These are phyloP conservation scores for Porphyrio hochstetteri DNA, from an alignment of 2,113 vertebrate genomes.

Conservation along the genomic window DNA sequence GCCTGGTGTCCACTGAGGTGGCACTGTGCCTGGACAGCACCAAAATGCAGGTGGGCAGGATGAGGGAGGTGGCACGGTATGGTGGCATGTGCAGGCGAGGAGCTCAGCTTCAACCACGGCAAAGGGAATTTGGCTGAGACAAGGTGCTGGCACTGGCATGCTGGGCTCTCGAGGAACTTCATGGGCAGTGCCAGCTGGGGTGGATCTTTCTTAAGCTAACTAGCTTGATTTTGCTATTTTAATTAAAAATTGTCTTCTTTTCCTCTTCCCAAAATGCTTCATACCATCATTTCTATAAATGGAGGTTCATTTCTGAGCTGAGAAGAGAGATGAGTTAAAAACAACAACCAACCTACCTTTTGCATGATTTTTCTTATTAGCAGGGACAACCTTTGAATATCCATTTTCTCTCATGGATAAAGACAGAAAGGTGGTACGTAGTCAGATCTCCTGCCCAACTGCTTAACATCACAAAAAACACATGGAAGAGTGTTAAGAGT, in stretches of 20 bases:
- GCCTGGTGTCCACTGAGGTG: neutral
- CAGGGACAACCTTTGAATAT: neutral
- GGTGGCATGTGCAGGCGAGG: accelerated
- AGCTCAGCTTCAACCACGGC: neutral
- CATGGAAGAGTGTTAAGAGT: neutral
- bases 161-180: neutral
- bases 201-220: neutral
- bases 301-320: neutral
- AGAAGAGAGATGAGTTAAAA: neutral
- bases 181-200: neutral
- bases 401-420: neutral
- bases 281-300: neutral
- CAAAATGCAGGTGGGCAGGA: accelerated
- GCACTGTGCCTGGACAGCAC: neutral
- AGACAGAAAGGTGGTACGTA: neutral
- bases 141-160: neutral
- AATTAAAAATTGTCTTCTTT: neutral
- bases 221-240: neutral
- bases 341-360: neutral
- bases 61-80: neutral
- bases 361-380: neutral
- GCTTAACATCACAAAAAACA: neutral
- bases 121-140: neutral
- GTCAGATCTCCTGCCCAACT: neutral
- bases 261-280: neutral